These are phyloP conservation scores for Oreochromis aureus DNA, from an alignment of 2,113 vertebrate species.

Conservation along the genomic window DNA sequence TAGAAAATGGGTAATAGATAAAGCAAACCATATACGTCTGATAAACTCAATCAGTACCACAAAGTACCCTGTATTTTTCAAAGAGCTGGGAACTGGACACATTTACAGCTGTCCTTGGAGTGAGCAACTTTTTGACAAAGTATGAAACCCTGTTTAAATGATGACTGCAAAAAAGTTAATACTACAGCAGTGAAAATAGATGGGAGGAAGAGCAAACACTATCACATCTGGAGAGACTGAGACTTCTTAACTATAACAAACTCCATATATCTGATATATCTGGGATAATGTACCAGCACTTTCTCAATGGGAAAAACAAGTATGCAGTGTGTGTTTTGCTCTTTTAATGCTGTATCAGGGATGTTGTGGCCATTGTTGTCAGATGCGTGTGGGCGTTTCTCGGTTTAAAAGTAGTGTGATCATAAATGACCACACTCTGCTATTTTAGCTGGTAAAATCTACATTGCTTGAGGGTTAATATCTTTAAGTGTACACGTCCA, in stretches of 20 bases:
- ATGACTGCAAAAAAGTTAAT: fast-evolving
- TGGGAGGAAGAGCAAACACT: not conserved
- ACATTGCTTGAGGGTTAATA: not conserved
- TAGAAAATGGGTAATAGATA: not conserved
- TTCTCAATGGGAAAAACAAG: not conserved
- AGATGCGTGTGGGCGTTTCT: not conserved
- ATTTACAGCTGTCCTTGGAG: not conserved
- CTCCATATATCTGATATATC: not conserved
- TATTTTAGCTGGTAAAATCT: not conserved
- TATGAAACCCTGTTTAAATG: not conserved
- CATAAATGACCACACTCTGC: not conserved
- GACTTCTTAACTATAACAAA: not conserved
- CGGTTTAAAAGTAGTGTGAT: not conserved
- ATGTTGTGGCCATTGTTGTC: not conserved
- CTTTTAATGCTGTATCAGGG: not conserved
- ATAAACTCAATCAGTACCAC: not conserved
- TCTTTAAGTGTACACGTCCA: not conserved
- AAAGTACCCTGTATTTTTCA: not conserved
- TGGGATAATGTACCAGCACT: not conserved
- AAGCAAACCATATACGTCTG: not conserved
- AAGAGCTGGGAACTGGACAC: fast-evolving
- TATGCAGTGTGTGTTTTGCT: fast-evolving
- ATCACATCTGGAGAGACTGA: not conserved
- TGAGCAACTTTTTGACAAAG: not conserved
- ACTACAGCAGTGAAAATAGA: not conserved